These are phyloP conservation scores for Chrysogorgia sp. DNA, from an alignment of 92 coral and sea anemone genomes.

Conservation along the genomic window DNA sequence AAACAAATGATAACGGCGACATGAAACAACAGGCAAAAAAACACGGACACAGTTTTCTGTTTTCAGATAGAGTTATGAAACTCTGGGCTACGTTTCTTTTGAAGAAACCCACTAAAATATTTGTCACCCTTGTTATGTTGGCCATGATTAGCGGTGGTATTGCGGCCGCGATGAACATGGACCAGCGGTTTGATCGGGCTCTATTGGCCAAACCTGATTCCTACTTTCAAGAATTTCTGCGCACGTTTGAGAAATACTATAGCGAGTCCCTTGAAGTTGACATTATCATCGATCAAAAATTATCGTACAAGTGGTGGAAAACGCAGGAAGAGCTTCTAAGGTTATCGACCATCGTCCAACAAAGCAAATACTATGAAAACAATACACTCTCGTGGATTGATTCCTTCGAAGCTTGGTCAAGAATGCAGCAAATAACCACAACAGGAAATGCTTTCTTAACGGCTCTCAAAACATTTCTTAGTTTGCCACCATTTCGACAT, in stretches of 20 bases:
- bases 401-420: slow-evolving; percentile 31
- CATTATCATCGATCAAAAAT: slow-evolving; percentile 11
- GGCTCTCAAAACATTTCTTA: slow-evolving; percentile 52
- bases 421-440: background rate
- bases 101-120: slow-evolving; percentile 51
- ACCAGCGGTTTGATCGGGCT: slow-evolving; percentile 49
- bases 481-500: slow-evolving; percentile 40
- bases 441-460: slow-evolving; percentile 46
- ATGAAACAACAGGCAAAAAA: slow-evolving; percentile 57
- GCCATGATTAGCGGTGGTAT: slow-evolving; percentile 43
- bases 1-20: slow-evolving; percentile 49
- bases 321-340: slow-evolving; percentile 24
- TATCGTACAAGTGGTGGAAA: slow-evolving; percentile 31
- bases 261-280: slow-evolving; percentile 38
- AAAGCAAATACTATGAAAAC: slow-evolving; percentile 48
- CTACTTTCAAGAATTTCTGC: slow-evolving; percentile 18
- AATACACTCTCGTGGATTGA: slow-evolving; percentile 59
- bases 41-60: background rate
- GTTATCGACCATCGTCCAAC: background rate
- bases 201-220: slow-evolving; percentile 66
- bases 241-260: slow-evolving; percentile 24
- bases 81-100: slow-evolving; percentile 69
- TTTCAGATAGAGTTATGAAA: slow-evolving; percentile 59
- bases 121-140: slow-evolving; percentile 57
- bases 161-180: slow-evolving; percentile 28